Evolutionary conservation across 2,113 vertebrate genomes (phyloP), one percentile per base, ranked within the genome.

Genomic region (Noctilio leporinus): DNA sequence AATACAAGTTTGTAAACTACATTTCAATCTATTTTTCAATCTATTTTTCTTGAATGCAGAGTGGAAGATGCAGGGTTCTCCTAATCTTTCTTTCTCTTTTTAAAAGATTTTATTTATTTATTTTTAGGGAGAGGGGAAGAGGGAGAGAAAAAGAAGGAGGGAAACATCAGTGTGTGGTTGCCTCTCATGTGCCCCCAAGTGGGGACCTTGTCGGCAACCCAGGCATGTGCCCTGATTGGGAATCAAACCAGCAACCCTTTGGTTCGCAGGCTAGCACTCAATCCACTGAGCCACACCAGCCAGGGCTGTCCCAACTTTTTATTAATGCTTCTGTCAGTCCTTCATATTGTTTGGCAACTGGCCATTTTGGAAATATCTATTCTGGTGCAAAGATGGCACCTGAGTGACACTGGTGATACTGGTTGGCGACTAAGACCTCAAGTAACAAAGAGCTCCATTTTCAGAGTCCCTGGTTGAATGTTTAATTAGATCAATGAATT

Each of bases 281-380:
- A n/a, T n/a, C n/a, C n/a, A n/a, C n/a, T n/a, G n/a, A n/a, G n/a
- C n/a, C n/a, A n/a, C n/a, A n/a, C n/a, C n/a, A n/a, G n/a, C n/a
- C 98, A 99, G 98, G 97, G 97, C 98, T 98, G 97, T 98, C 97
- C 97, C 97, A 96, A 98, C 97, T 98, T 97, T 98, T 99, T 99
- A 99, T 99, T 99, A 99, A 99, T 99, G 99, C 98, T 99, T 99
- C 98, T 99, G 98, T 98, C 99, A 98, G 98, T 99, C 98, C 99
- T 99, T 99, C 99, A 99, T 99, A 30, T 98, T 99, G 98, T 99
- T 99, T 98, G 99, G 99, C 98, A 99, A 98, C 98, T n/a, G 99
- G 99, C 98, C 99, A 98, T 98, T 99, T 99, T 97, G 99, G 98
- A 98, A 99, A 99, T 96, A 97, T 99, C 99, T 99, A 99, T 99